Conservation (phyloP, 2,113 vertebrate genomes). For the Halichoerus grypus region DNA sequence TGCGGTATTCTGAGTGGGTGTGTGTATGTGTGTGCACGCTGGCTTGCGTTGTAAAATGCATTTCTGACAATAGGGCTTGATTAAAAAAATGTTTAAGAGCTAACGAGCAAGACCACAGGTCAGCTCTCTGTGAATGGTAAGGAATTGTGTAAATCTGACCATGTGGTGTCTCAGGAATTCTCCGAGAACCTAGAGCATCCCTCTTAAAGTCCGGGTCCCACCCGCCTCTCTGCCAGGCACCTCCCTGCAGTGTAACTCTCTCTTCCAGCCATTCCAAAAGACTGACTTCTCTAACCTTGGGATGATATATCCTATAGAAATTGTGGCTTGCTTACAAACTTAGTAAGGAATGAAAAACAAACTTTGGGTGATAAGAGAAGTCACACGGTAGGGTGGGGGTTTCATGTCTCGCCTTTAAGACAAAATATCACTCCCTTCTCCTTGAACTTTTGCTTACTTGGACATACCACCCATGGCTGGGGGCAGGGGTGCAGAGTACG, state of each 20-base stretch:
- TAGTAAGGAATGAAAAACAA: background rate
- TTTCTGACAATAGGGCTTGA: background rate
- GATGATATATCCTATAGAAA: background rate
- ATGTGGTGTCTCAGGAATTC: accelerated
- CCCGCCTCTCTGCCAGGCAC: background rate
- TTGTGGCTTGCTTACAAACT: background rate
- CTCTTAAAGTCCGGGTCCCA: accelerated
- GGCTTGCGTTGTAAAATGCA: background rate
- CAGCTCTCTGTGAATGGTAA: background rate
- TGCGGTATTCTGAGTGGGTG: too few species aligned
- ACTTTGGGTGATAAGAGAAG: background rate
- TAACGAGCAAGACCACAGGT: background rate
- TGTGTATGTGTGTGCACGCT: background rate
- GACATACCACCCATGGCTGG: accelerated
- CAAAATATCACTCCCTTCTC: background rate
- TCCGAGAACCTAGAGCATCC: accelerated
- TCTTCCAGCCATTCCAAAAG: too few species aligned
- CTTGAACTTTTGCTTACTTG: background rate
- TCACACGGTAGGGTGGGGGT: background rate
- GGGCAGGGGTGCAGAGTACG: accelerated
- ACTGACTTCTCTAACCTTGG: background rate
- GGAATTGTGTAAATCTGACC: background rate
- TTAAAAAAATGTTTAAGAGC: background rate
- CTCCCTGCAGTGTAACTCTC: accelerated
- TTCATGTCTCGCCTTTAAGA: background rate